Conservation (phyloP, 2,888 invertebrate genomes). For the Clostera curtula region DNA sequence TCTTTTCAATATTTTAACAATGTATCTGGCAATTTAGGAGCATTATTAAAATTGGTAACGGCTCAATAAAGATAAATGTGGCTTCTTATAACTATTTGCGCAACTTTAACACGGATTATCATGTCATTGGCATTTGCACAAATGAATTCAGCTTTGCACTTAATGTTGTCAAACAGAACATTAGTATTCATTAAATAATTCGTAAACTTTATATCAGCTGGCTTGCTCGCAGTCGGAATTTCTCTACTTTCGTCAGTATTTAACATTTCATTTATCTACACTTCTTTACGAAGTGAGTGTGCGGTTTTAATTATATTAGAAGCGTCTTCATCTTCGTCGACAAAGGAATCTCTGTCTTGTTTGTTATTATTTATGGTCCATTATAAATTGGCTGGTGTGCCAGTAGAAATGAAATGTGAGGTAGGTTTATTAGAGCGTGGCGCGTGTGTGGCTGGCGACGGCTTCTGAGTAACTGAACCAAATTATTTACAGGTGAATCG, state of each 20-base stretch:
- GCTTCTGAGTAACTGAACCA: slow-evolving; percentile 40
- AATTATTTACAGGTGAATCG: slow-evolving; percentile 42
- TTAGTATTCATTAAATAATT: slow-evolving; percentile 1
- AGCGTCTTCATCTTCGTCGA: slow-evolving; percentile 16
- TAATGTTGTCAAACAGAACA: too few species aligned
- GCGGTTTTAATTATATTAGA: slow-evolving; percentile 35
- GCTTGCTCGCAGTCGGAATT: slow-evolving; percentile 22
- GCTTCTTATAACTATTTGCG: too few species aligned
- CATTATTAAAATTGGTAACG: too few species aligned
- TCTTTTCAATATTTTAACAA: too few species aligned
- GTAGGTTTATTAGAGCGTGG: slow-evolving; percentile 42
- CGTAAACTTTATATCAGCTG: slow-evolving; percentile 1
- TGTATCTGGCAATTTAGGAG: too few species aligned
- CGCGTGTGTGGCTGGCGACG: slow-evolving; percentile 37
- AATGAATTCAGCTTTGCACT: too few species aligned
- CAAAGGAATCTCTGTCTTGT: slow-evolving; percentile 43
- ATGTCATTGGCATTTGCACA: too few species aligned
- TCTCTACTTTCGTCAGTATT: slow-evolving; percentile 42
- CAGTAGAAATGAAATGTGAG: slow-evolving; percentile 49
- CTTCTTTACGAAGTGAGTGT: slow-evolving; percentile 32
- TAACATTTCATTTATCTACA: slow-evolving; percentile 34
- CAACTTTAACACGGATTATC: too few species aligned
- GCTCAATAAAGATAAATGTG: too few species aligned
- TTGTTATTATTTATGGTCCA: slow-evolving; percentile 38
- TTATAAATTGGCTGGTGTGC: slow-evolving; percentile 23